Conservation (phyloP, 1,140 invertebrate genomes). For the Phocides pigmalion region DNA sequence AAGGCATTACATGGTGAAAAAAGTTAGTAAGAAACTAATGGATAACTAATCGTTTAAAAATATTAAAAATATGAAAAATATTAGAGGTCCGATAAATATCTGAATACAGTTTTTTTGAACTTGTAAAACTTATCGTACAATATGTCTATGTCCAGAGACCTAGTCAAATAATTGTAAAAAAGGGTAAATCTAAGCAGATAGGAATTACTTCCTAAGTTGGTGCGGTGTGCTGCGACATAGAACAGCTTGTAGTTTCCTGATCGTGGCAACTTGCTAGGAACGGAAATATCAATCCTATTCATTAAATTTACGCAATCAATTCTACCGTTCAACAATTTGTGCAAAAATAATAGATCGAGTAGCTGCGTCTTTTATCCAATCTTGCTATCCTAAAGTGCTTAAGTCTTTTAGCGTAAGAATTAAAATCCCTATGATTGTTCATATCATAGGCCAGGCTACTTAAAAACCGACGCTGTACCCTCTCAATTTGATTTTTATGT, state of each 20-base stretch:
- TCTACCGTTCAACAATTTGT: background rate
- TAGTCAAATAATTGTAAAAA: too few species aligned
- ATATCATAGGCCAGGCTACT: background rate
- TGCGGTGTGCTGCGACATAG: background rate
- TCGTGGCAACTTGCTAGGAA: background rate
- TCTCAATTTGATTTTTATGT: background rate
- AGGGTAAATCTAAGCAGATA: too few species aligned
- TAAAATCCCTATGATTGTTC: background rate
- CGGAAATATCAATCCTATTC: background rate
- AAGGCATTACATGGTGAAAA: too few species aligned
- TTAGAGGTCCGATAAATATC: too few species aligned
- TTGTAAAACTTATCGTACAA: too few species aligned
- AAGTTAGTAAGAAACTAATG: too few species aligned
- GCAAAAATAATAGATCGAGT: background rate
- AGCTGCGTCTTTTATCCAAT: background rate
- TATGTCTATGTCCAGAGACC: too few species aligned
- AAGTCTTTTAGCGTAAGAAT: background rate
- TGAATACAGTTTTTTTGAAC: too few species aligned
- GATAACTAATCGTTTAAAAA: too few species aligned
- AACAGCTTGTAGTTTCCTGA: background rate
- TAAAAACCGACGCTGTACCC: constrained; percentile 2
- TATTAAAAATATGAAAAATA: too few species aligned
- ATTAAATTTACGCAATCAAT: background rate
- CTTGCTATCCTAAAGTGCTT: background rate
- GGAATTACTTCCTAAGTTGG: background rate